Percentiles rank a stretch among this genome's conserved stretches.
Evolutionary conservation across 1,140 invertebrate species (phyloP).

Genomic region (Geopemphigus sp.): DNA sequence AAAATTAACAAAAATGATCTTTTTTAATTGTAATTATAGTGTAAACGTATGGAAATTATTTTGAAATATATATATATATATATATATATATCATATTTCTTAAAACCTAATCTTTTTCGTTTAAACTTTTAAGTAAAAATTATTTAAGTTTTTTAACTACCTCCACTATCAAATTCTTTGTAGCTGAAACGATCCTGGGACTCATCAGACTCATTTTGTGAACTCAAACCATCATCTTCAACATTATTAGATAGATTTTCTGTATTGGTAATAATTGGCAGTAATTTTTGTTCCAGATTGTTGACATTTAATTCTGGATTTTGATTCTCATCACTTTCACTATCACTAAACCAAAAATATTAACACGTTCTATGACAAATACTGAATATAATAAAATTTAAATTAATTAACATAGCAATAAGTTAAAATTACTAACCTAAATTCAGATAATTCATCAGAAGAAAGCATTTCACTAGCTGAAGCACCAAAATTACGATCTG

Average conservation of each 20-base stretch:
- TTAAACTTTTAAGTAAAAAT: too few relatives aligned
- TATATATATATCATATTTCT: too few relatives aligned
- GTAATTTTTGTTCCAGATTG: constrained; percentile 21
- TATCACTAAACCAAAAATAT: constrained; percentile 32
- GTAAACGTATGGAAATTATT: neutral
- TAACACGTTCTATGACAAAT: neutral
- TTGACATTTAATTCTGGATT: constrained; percentile 20
- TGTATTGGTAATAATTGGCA: neutral
- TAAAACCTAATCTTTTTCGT: too few relatives aligned
- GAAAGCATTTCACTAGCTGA: constrained; percentile 69
- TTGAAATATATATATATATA: neutral
- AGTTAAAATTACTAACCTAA: constrained; percentile 57
- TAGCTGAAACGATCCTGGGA: constrained; percentile 62
- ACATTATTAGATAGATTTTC: constrained; percentile 50
- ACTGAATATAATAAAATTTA: neutral
- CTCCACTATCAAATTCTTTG: constrained; percentile 66
- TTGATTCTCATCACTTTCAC: constrained; percentile 37
- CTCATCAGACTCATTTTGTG: constrained; percentile 60
- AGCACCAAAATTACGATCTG: constrained; percentile 83
- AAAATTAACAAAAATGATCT: too few relatives aligned
- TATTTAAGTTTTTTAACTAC: constrained; percentile 54
- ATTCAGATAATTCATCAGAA: constrained; percentile 71
- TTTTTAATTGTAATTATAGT: too few relatives aligned
- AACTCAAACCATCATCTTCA: constrained; percentile 54
- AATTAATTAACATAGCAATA: too few relatives aligned